These are phyloP conservation scores for Lycopodina hypogea DNA, from an alignment of 37 sponge, comb jelly and placozoan genomes.

Conservation along the genomic window DNA sequence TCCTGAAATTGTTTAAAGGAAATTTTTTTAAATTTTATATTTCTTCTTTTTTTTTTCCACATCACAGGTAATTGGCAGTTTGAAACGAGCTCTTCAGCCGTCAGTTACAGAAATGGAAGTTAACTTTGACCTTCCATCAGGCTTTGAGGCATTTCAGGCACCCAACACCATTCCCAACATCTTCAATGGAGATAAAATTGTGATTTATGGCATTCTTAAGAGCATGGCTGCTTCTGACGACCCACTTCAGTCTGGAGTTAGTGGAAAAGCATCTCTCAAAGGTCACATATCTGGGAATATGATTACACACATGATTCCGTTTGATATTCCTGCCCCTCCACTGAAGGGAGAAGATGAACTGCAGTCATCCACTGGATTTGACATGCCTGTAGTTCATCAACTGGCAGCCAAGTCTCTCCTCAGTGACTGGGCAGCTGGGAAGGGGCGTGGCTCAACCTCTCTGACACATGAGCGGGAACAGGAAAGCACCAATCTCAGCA, in stretches of 20 bases:
- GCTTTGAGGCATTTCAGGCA: slow-evolving; percentile 22
- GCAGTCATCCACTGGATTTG: slow-evolving; percentile 5
- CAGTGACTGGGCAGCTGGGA: slow-evolving; percentile 29
- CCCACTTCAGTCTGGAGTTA: neutral
- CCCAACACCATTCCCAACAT: slow-evolving; percentile 52
- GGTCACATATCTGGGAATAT: slow-evolving; percentile 35
- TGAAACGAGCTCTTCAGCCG: slow-evolving; percentile 72
- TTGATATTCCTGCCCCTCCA: neutral
- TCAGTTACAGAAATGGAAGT: slow-evolving; percentile 52
- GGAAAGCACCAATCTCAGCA: slow-evolving; percentile 55
- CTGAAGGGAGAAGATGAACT: neutral
- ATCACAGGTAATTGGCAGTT: slow-evolving; percentile 52
- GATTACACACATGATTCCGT: slow-evolving; percentile 37
- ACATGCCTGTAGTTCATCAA: slow-evolving; percentile 64
- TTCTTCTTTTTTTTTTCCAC: neutral
- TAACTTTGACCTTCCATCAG: slow-evolving; percentile 40
- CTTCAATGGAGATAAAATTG: slow-evolving; percentile 63
- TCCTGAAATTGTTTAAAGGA: too few relatives aligned
- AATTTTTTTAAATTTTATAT: too few relatives aligned
- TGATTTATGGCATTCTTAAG: slow-evolving; percentile 65
- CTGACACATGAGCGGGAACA: slow-evolving; percentile 14
- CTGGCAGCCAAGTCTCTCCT: slow-evolving; percentile 70
- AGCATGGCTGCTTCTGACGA: slow-evolving; percentile 1
- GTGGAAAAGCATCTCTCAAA: slow-evolving; percentile 37
- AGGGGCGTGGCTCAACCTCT: neutral